phyloP scores from a whole-genome alignment of 2,888 invertebrate genomes.

The Mimumesa dahlbomi region DNA sequence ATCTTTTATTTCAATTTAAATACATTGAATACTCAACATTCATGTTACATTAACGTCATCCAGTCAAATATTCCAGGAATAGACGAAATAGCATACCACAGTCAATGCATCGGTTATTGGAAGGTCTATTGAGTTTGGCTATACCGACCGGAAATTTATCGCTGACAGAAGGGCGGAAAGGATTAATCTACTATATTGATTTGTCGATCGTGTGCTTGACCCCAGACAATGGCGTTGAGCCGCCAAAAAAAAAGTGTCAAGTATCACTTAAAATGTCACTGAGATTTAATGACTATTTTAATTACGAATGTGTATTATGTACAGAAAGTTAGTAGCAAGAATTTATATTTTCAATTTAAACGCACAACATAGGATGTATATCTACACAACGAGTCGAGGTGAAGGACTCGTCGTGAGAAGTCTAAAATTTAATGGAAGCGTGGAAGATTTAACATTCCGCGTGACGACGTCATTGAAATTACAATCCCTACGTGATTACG shows the following conservation, averaged over 20 bases:
- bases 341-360: too few species aligned
- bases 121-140: not conserved
- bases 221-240: not conserved
- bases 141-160: slow-evolving; percentile 38
- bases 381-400: too few species aligned
- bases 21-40: too few species aligned
- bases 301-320: not conserved
- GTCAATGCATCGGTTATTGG: slow-evolving; percentile 3
- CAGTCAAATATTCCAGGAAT: too few species aligned
- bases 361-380: too few species aligned
- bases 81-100: slow-evolving; percentile 13
- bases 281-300: not conserved
- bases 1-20: too few species aligned
- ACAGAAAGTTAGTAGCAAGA: not conserved
- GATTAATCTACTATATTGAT: slow-evolving; percentile 30
- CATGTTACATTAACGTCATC: too few species aligned
- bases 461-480: too few species aligned
- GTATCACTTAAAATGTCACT: too few species aligned
- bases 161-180: slow-evolving; percentile 1
- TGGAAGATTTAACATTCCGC: too few species aligned
- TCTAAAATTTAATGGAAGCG: not conserved
- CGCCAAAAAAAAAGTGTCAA: too few species aligned
- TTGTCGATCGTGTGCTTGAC: not conserved
- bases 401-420: too few species aligned
- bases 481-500: not conserved